Evolutionary conservation across 2,113 vertebrate species (phyloP).

Genomic region (Pycnonotus jocosus): DNA sequence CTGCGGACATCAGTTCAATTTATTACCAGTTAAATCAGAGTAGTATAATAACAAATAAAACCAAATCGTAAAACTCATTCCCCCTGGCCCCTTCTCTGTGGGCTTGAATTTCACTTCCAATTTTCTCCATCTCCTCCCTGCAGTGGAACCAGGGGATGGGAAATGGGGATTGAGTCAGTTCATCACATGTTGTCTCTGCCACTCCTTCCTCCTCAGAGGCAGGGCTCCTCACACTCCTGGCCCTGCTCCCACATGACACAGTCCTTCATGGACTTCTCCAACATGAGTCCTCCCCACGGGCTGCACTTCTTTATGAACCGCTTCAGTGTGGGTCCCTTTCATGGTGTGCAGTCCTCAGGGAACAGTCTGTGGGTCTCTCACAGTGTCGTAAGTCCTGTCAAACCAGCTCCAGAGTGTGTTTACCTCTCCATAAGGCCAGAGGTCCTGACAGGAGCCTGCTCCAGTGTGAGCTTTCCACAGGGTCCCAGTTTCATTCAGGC

Average conservation of each 20-base stretch:
- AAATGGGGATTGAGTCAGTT: background rate
- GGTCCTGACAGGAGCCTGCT: background rate
- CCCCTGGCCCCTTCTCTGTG: rapidly evolving
- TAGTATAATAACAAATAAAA: background rate
- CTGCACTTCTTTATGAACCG: background rate
- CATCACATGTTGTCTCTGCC: background rate
- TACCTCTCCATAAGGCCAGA: background rate
- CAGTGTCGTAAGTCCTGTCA: background rate
- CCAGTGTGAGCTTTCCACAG: background rate
- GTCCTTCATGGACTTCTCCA: background rate
- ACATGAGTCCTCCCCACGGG: rapidly evolving
- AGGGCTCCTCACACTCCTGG: background rate
- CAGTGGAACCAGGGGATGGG: background rate
- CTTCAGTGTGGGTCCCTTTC: background rate
- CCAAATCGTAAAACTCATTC: background rate
- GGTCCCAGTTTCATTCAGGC: background rate
- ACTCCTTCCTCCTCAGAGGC: background rate
- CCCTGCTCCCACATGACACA: background rate
- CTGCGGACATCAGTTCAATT: background rate
- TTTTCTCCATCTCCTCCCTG: background rate
- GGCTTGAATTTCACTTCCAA: background rate
- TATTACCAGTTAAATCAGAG: background rate
- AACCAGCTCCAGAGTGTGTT: background rate
- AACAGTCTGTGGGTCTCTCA: background rate
- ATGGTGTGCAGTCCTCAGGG: background rate